These are phyloP conservation scores for Camptogramma bilineatum DNA, from an alignment of 2,888 invertebrate species.

Conservation along the genomic window DNA sequence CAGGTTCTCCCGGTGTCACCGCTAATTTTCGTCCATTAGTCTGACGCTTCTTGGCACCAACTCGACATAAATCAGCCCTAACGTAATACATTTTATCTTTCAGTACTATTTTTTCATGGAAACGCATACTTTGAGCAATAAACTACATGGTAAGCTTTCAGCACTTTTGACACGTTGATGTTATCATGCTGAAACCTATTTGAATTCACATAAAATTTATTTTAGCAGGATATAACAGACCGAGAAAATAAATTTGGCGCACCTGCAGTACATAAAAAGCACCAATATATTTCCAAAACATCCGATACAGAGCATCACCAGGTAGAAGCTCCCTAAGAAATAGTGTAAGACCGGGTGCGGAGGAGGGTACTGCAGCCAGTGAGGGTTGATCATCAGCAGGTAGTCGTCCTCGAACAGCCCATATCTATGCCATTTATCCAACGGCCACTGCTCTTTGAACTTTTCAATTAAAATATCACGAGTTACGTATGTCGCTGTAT, in stretches of 20 bases:
- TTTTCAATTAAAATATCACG: conserved; percentile 51
- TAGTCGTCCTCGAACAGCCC: conserved; percentile 86
- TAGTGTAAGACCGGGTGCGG: conserved; percentile 85
- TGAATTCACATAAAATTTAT: background rate
- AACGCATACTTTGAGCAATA: background rate
- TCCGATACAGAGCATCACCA: conserved; percentile 87
- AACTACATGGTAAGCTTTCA: background rate
- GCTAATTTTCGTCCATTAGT: background rate
- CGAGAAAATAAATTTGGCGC: conserved; percentile 12
- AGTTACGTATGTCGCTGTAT: conserved; percentile 26
- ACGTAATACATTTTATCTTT: background rate
- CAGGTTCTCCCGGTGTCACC: background rate
- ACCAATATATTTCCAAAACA: conserved; percentile 89
- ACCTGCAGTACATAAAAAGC: conserved; percentile 90
- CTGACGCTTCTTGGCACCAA: background rate
- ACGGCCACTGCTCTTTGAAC: conserved; percentile 74
- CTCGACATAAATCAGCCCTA: background rate
- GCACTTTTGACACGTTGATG: background rate
- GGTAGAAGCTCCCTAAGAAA: conserved; percentile 86
- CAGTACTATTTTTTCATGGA: background rate
- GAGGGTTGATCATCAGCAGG: conserved; percentile 85
- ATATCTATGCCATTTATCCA: conserved; percentile 78
- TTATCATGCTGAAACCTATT: background rate
- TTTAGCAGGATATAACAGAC: background rate
- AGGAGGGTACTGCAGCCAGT: conserved; percentile 90